Percentiles rank a stretch among this genome's conserved stretches.
These are phyloP conservation scores for Nyctalus aviator DNA, from an alignment of 2,797 vertebrate species.

Conservation along the genomic window DNA sequence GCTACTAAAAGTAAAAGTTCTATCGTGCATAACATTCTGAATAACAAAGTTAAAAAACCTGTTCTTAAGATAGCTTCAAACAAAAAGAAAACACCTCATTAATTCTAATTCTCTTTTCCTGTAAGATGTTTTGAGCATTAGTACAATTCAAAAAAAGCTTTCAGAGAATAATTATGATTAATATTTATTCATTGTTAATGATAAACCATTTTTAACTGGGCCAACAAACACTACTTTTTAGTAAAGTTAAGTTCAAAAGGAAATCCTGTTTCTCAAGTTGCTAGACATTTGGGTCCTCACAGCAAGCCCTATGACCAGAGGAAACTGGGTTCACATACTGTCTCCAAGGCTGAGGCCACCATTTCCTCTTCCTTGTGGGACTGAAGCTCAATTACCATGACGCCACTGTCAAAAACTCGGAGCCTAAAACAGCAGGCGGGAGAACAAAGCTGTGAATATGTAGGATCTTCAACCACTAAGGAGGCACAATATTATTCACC, in stretches of 20 bases:
- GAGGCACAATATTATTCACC: neutral
- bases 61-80: neutral
- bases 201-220: neutral
- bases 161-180: neutral
- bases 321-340: constrained; percentile 87
- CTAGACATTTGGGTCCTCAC: constrained; percentile 39
- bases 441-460: neutral
- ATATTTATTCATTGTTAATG: neutral
- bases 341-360: constrained; percentile 97
- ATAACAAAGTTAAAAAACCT: constrained; percentile 50
- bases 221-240: constrained; percentile 45
- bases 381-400: constrained; percentile 99
- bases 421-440: constrained; percentile 87
- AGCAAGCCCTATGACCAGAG: constrained; percentile 42
- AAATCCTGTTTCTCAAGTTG: constrained; percentile 76
- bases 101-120: constrained; percentile 17
- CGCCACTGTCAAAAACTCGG: constrained; percentile 98
- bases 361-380: constrained; percentile 99
- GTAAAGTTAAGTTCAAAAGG: constrained; percentile 63
- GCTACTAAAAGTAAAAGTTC: constrained; percentile 23
- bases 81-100: neutral
- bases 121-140: neutral
- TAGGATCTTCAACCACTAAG: neutral
- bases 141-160: neutral
- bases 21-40: neutral